phyloP scores from a whole-genome alignment of 1,140 invertebrate genomes.

The Drosophila tristis region DNA sequence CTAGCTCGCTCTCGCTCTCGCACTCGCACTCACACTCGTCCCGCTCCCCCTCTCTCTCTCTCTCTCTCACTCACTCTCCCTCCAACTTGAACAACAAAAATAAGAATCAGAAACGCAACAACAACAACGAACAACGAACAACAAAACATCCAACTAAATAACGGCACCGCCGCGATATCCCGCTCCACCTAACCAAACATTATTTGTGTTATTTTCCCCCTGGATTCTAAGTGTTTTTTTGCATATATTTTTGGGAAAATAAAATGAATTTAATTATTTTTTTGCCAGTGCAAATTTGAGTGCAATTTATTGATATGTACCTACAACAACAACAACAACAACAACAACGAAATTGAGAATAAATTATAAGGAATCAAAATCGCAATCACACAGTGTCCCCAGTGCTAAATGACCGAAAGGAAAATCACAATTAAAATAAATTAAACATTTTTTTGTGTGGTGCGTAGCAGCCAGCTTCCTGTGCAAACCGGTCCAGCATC shows the following conservation, averaged over 20 bases:
- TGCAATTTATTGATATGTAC: too few species aligned
- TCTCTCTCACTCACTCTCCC: background rate
- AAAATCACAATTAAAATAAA: conserved; percentile 28
- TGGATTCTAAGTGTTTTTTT: too few species aligned
- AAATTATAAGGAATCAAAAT: conserved; percentile 3
- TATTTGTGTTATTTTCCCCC: too few species aligned
- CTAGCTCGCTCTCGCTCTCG: too few species aligned
- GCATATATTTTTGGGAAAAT: too few species aligned
- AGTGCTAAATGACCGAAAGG: conserved; percentile 6
- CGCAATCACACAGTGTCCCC: background rate
- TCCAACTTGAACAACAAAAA: conserved; percentile 17
- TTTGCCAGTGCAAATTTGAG: too few species aligned
- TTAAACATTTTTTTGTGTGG: conserved; percentile 26
- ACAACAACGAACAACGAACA: conserved; percentile 2
- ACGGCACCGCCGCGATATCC: too few species aligned
- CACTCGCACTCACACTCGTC: background rate
- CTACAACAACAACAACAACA: too few species aligned
- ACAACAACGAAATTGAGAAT: too few species aligned
- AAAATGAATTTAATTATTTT: too few species aligned
- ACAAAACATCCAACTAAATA: background rate
- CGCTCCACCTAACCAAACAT: too few species aligned
- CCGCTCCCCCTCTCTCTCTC: too few species aligned
- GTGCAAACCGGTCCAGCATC: conserved; percentile 65
- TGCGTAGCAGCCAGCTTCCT: conserved; percentile 43
- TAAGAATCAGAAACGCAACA: background rate